These are phyloP conservation scores for Corvus moneduloides DNA, from an alignment of 2,113 vertebrate genomes.

Conservation along the genomic window DNA sequence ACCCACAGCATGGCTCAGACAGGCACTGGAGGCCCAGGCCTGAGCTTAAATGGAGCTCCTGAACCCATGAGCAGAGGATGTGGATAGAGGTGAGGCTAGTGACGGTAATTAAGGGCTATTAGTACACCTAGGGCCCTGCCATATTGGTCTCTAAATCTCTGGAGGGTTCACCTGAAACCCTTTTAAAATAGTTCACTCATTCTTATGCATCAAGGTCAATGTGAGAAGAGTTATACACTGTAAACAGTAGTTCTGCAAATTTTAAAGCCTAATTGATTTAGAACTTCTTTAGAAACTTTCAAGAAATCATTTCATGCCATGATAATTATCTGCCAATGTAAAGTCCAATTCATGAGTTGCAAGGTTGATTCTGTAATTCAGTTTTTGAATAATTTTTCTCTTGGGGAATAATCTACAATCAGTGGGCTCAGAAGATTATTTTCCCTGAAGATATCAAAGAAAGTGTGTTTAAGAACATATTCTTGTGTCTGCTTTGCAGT, in stretches of 20 bases:
- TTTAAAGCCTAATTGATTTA: background rate
- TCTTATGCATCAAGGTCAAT: background rate
- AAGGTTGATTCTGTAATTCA: background rate
- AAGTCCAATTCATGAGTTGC: background rate
- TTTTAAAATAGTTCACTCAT: background rate
- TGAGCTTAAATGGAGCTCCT: background rate
- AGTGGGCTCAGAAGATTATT: background rate
- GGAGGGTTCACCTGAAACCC: background rate
- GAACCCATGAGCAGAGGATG: background rate
- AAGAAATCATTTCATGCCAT: background rate
- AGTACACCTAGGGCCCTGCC: background rate
- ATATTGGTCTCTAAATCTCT: background rate
- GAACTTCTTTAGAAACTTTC: background rate
- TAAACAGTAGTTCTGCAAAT: background rate
- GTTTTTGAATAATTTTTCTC: background rate
- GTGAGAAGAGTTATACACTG: background rate
- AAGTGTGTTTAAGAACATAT: background rate
- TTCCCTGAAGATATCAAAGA: background rate
- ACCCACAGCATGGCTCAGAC: background rate
- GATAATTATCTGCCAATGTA: background rate
- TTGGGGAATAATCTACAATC: background rate
- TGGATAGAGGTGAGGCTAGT: background rate
- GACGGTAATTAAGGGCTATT: background rate
- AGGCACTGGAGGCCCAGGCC: background rate
- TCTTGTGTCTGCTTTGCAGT: background rate